Conservation (phyloP, 2,888 invertebrate species). For the Lithophane socia region DNA sequence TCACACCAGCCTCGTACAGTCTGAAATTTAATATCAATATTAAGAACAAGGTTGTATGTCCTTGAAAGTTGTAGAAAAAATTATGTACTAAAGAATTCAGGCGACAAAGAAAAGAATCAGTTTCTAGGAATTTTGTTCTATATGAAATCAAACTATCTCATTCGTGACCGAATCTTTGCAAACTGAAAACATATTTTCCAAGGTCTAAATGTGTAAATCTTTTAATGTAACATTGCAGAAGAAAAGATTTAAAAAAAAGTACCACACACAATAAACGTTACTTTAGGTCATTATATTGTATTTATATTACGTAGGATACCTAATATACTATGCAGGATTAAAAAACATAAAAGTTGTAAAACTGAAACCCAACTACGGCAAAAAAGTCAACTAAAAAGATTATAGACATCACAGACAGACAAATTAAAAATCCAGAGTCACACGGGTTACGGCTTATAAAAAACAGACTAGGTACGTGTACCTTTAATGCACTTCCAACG, state of each 20-base stretch:
- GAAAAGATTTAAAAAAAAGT: not conserved
- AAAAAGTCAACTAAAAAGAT: too few relatives aligned
- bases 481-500: too few relatives aligned
- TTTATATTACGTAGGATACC: too few relatives aligned
- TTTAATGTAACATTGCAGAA: too few relatives aligned
- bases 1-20: slow-evolving; percentile 93
- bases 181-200: not conserved
- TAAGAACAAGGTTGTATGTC: slow-evolving; percentile 18
- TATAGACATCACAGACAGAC: too few relatives aligned
- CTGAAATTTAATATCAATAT: slow-evolving; percentile 78
- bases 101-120: not conserved
- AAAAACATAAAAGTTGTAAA: not conserved
- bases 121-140: slow-evolving; percentile 11
- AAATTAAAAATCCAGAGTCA: too few relatives aligned
- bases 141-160: not conserved
- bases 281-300: not conserved
- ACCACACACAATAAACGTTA: not conserved
- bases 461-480: too few relatives aligned
- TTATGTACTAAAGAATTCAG: not conserved
- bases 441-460: too few relatives aligned
- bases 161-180: not conserved
- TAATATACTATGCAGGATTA: not conserved
- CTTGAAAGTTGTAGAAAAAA: slow-evolving; percentile 1
- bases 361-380: too few relatives aligned
- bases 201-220: too few relatives aligned